Percentiles rank a stretch among this genome's conserved stretches.
These are phyloP conservation scores for Numida meleagris DNA, from an alignment of 2,113 vertebrate species.

Conservation along the genomic window DNA sequence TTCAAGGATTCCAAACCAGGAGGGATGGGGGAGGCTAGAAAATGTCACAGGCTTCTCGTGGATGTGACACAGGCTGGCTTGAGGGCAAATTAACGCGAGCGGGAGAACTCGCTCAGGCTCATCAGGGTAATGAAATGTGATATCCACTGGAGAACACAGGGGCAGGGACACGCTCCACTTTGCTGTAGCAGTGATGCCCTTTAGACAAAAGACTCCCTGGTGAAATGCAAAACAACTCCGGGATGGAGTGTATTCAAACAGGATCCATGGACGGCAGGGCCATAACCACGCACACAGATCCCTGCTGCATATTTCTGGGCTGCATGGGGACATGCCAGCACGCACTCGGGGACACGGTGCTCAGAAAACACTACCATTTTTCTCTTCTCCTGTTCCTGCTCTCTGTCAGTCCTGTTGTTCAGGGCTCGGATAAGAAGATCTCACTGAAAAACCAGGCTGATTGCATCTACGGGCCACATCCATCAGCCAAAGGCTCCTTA, in stretches of 20 bases:
- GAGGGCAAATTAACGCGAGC: slow-evolving; percentile 55
- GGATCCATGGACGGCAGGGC: not conserved
- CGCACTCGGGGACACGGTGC: not conserved
- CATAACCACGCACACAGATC: not conserved
- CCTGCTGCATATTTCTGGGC: not conserved
- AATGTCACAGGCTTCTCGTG: slow-evolving; percentile 29
- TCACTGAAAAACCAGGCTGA: not conserved
- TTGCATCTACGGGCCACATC: rapidly evolving
- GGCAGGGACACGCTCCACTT: not conserved
- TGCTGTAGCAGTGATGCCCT: slow-evolving; percentile 24
- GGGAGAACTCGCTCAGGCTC: slow-evolving; percentile 9
- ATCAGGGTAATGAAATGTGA: slow-evolving; percentile 74
- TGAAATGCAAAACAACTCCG: slow-evolving; percentile 56
- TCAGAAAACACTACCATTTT: not conserved
- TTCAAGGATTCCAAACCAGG: rapidly evolving
- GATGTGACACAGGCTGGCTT: slow-evolving; percentile 44
- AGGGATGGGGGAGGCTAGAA: slow-evolving; percentile 12
- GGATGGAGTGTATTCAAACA: not conserved
- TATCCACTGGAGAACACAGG: slow-evolving; percentile 45
- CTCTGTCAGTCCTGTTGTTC: not conserved
- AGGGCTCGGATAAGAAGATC: not conserved
- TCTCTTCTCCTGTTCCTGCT: not conserved
- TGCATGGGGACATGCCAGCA: rapidly evolving
- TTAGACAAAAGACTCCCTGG: slow-evolving; percentile 62
- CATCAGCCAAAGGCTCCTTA: not conserved